Base-by-base conservation (phyloP, 2,113 vertebrate species). In the Gadus macrocephalus region DNA sequence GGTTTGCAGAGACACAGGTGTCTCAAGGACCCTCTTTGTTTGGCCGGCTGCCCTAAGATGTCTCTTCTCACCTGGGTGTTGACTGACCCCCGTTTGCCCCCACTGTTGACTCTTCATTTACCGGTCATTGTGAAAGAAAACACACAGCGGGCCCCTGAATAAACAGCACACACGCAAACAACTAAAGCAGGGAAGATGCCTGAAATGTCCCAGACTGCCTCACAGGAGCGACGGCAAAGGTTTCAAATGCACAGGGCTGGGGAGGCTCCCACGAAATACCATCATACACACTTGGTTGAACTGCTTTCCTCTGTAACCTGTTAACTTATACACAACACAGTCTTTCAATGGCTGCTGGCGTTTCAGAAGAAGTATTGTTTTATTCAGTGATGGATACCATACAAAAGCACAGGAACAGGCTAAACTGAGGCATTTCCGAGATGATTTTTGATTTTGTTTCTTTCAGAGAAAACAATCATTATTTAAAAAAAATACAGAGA, bases 91-190 rank as follows among this genome's bases (percentile, higher is more conserved):
- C 64, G 56, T 81, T 84, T 85, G 70, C 31, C 28, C n/a, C 14
- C 64, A 72, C 15, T 83, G 49, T 89, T 87, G 84, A 62, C 71
- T 72, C 81, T 88, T 79, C 80, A 90, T 90, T 90, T 76, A 76
- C 81, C 71, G 69, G 78, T 67, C 70, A 73, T 63, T 73, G 87
- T 73, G 76, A 87, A 89, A 87, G 69, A 84, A 85, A 85, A 82
- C 75, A 79, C 77, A 67, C 69, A 35, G 31, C 2, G 60, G 67
- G 66, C 71, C 81, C 25, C 70, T 74, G 70, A 71, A 71, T 53
- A 69, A 74, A 67, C 20, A 20, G 70, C 70, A 73, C 58, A 68
- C 77, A 67, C 12, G 42, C 56, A 61, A 35, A 68, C 69, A 69
- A 71, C 35, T 15, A 31, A 31, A 53, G 78, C 68, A 69, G 72